phyloP scores from a whole-genome alignment of 2,113 vertebrate species.

The Scomber japonicus region DNA sequence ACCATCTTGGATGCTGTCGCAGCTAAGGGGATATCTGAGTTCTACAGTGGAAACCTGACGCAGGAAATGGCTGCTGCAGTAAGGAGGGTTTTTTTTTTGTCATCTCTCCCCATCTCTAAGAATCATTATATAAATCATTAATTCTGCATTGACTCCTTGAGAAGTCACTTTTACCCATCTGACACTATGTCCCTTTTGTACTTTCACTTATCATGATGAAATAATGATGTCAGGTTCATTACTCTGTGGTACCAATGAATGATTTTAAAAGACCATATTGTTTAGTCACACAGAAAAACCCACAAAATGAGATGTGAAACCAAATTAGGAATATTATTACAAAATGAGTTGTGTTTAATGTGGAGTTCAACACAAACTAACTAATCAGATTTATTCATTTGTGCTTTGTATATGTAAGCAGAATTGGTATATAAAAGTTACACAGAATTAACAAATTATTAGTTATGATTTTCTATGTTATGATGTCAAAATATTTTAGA shows the following conservation, averaged over 20 bases:
- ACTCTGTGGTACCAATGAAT: not conserved
- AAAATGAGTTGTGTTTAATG: no score
- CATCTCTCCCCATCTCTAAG: not conserved
- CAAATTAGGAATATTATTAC: no score
- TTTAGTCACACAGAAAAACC: not conserved
- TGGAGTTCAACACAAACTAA: no score
- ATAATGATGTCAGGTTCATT: not conserved
- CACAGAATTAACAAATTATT: no score
- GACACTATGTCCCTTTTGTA: not conserved
- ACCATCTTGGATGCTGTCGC: constrained; percentile 88
- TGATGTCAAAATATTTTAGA: no score
- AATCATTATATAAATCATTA: constrained; percentile 29
- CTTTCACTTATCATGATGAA: not conserved
- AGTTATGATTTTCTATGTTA: no score
- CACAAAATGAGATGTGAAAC: not conserved
- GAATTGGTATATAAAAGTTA: no score
- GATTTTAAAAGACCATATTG: not conserved
- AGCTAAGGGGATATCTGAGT: constrained; percentile 86
- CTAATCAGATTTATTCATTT: no score
- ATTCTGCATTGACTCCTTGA: constrained; percentile 22
- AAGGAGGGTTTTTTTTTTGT: constrained; percentile 59
- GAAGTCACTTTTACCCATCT: not conserved
- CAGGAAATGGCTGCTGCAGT: constrained; percentile 93
- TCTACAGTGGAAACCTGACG: constrained; percentile 92
- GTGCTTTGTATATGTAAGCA: not conserved